Evolutionary conservation across 2,113 vertebrate genomes (phyloP).

Genomic region (Climacteris rufus): DNA sequence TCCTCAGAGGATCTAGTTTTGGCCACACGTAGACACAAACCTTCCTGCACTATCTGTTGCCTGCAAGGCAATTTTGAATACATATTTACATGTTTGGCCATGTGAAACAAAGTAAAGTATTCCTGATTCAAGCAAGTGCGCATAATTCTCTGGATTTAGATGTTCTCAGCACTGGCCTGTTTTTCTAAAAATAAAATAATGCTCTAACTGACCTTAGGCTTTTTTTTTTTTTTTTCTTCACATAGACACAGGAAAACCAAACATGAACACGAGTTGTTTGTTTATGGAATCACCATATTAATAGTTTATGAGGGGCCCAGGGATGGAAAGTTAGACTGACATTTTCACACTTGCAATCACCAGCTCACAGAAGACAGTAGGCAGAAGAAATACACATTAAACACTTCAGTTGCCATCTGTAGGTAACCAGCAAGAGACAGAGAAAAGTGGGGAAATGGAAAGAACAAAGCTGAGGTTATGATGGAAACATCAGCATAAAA

Average conservation of each 20-base stretch:
- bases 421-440: background rate
- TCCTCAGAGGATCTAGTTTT: background rate
- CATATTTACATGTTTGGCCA: background rate
- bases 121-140: background rate
- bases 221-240: background rate
- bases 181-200: background rate
- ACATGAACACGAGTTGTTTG: background rate
- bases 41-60: background rate
- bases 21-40: background rate
- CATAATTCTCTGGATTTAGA: background rate
- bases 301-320: background rate
- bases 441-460: background rate
- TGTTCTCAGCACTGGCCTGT: background rate
- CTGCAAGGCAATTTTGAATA: background rate
- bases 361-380: background rate
- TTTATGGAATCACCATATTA: background rate
- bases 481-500: background rate
- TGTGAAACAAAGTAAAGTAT: background rate
- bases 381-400: background rate
- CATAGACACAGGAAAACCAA: background rate
- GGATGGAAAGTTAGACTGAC: background rate
- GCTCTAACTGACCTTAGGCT: background rate
- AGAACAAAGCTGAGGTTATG: accelerated
- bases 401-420: background rate
- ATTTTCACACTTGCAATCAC: background rate